A percentile compares a stretch with the other conserved stretches of the same genome.
These are phyloP conservation scores for Phaethornis superciliosus DNA, from an alignment of 2,113 vertebrate species.

Conservation along the genomic window DNA sequence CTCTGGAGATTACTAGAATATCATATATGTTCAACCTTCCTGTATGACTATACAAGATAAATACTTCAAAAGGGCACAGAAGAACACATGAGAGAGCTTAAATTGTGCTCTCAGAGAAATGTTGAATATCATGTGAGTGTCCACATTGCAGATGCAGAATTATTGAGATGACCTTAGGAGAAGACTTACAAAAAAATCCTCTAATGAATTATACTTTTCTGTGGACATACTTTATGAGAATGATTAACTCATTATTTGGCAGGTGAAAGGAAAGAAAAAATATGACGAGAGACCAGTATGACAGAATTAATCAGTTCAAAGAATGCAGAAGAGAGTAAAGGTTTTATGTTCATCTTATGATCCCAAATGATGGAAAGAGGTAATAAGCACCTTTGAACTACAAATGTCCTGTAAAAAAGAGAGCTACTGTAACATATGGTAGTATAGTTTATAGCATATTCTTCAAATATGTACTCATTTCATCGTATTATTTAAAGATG, in stretches of 20 bases:
- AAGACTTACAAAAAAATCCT: neutral
- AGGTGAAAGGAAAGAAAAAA: neutral
- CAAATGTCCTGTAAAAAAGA: neutral
- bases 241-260: neutral
- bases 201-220: neutral
- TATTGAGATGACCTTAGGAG: neutral
- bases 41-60: neutral
- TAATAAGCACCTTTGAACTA: neutral
- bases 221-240: neutral
- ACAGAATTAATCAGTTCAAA: neutral
- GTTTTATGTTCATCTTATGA: neutral
- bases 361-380: neutral
- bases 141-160: neutral
- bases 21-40: neutral
- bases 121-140: constrained; percentile 36
- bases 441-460: neutral
- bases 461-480: neutral
- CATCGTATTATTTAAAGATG: neutral
- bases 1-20: neutral
- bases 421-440: neutral
- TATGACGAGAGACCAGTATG: neutral
- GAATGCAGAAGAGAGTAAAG: neutral
- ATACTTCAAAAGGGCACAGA: neutral
- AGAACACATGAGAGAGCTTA: constrained; percentile 1
- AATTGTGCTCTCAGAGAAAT: neutral